Evolutionary conservation across 2,888 invertebrate species (phyloP), one percentile per base, ranked within the genome.

Genomic region (Brachylomia viminalis): DNA sequence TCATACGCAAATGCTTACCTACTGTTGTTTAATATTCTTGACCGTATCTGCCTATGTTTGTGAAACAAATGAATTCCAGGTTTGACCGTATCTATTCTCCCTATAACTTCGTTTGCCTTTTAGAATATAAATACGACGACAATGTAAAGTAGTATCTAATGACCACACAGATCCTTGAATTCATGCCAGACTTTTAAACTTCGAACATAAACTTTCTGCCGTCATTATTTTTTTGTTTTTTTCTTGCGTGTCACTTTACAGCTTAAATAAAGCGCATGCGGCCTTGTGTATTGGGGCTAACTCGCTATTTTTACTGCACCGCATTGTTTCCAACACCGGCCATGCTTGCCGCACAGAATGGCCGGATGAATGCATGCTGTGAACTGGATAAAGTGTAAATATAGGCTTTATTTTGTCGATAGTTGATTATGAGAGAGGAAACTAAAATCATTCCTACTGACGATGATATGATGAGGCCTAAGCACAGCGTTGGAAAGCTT

Each of bases 271-370:
- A 88, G 87, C 85, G 78, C 79, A 83, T 72, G 62, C 75, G 91
- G 92, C 91, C 90, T 92, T 91, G 79, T 84, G 67, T 83, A 91
- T 88, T 89, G 89, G 89, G 90, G 91, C 88, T 91, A 89, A 87
- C 87, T 85, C 67, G 90, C 91, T 93, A 93, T 93, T 93, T 93
- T 91, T 86, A 92, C 88, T 92, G 92, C 91, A 83, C 90, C 85
- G 72, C 83, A 85, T 88, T 90, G 87, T 91, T 87, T 84, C 82
- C 49, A 70, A 38, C 67, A 59, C 78, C 75, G 68, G 62, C 66
- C 72, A 69, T 72, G 54, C 72, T 72, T 45, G 61, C 52, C 56
- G 67, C 49, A 52, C 64, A 49, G 68, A 79, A 79, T 78, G 72
- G 64, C 73, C 47, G 80, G 70, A 58, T 59, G 59, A 61, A 67